phyloP scores from a whole-genome alignment of 2,797 vertebrate species.

The Acropternis orthonyx region DNA sequence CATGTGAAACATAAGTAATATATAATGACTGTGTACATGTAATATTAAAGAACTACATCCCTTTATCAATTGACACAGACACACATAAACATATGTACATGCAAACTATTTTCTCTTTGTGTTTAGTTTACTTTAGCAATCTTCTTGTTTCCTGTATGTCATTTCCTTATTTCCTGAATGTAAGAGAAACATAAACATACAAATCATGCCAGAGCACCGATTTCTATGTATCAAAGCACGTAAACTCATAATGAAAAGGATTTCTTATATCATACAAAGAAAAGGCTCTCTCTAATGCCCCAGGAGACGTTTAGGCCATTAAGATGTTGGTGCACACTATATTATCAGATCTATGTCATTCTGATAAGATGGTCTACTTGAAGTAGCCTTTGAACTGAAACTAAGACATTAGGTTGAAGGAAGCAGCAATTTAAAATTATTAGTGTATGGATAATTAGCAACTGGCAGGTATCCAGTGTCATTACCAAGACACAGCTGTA shows the following conservation, averaged over 20 bases:
- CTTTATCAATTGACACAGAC: background rate
- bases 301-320: background rate
- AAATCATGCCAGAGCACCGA: background rate
- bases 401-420: background rate
- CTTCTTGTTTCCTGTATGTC: background rate
- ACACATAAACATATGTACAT: background rate
- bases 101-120: background rate
- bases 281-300: background rate
- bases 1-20: background rate
- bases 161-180: background rate
- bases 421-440: background rate
- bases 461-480: background rate
- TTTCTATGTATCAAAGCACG: background rate
- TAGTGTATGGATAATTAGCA: slow-evolving; percentile 22
- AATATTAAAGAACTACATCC: background rate
- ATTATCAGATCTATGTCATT: slow-evolving; percentile 1
- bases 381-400: slow-evolving; percentile 1
- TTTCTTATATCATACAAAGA: background rate
- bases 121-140: background rate
- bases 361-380: background rate
- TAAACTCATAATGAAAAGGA: background rate
- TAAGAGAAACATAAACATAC: background rate
- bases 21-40: background rate
- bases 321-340: background rate
- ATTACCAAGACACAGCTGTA: background rate